A percentile compares a stretch with the other conserved stretches of the same genome.
phyloP scores from a whole-genome alignment of 2,113 vertebrate species.

The Callospermophilus lateralis region DNA sequence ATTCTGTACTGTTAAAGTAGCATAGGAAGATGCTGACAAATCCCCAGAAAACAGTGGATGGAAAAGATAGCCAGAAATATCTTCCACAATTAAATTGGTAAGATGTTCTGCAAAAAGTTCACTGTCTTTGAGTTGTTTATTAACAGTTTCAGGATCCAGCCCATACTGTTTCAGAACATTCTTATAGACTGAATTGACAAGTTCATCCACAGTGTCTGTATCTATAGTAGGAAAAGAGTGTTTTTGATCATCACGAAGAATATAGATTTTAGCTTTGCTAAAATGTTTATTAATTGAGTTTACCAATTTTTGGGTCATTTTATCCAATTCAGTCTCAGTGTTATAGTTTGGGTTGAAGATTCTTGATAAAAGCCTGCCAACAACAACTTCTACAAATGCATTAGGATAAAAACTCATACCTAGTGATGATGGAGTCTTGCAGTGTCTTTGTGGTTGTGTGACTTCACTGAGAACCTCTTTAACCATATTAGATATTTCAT shows the following conservation, averaged over 20 bases:
- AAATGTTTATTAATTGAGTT: conserved; percentile 65
- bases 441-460: conserved; percentile 15
- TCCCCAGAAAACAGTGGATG: conserved; percentile 56
- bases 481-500: conserved; percentile 61
- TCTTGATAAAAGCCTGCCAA: conserved; percentile 46
- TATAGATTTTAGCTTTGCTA: conserved; percentile 46
- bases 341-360: conserved; percentile 23
- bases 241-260: background rate
- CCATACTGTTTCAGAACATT: conserved; percentile 48
- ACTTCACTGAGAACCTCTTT: conserved; percentile 55
- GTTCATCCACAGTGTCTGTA: conserved; percentile 34
- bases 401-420: conserved; percentile 39
- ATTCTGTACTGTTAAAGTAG: conserved; percentile 49
- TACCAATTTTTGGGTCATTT: conserved; percentile 11
- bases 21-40: conserved; percentile 30
- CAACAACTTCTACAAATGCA: conserved; percentile 54
- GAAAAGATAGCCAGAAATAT: conserved; percentile 56
- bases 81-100: conserved; percentile 54
- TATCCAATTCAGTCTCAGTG: conserved; percentile 30
- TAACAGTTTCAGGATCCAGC: background rate
- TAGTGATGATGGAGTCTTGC: background rate
- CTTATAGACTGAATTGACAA: conserved; percentile 61
- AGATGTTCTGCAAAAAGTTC: conserved; percentile 62
- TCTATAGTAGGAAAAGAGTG: conserved; percentile 32
- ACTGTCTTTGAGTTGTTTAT: conserved; percentile 31